A percentile compares a stretch with the other conserved stretches of the same genome.
Conservation (phyloP, 1,140 invertebrate species). For the Drosophila virilis region DNA sequence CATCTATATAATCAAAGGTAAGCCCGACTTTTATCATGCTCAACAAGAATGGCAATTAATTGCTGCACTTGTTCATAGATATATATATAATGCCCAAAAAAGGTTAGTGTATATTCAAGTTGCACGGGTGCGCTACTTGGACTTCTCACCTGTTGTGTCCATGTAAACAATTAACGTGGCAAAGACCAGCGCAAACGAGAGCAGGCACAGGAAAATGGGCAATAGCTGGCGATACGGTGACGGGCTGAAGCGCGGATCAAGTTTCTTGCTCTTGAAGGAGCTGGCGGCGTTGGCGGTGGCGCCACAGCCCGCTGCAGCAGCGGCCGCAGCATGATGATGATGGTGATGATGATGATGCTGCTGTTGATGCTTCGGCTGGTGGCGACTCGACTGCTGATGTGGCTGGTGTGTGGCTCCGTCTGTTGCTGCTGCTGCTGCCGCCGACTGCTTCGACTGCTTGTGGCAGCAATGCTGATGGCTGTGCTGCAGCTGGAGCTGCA, state of each 20-base stretch:
- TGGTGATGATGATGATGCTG: conserved; percentile 57
- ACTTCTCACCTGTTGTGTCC: conserved; percentile 87
- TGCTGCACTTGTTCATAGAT: no score
- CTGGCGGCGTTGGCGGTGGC: conserved; percentile 4
- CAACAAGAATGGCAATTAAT: no score
- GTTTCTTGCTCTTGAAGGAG: conserved; percentile 75
- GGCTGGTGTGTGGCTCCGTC: conserved; percentile 53
- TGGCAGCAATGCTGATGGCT: conserved; percentile 67
- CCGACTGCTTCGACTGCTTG: conserved; percentile 41
- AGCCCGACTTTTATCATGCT: no score
- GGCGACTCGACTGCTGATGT: conserved; percentile 53
- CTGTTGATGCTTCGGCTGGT: conserved; percentile 59
- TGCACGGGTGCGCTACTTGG: no score
- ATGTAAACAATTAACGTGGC: conserved; percentile 88
- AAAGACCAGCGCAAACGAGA: conserved; percentile 89
- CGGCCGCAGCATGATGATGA: conserved; percentile 55
- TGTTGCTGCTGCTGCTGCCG: conserved; percentile 16
- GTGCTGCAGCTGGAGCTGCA: conserved; percentile 56
- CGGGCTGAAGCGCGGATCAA: conserved; percentile 79
- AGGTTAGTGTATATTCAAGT: no score
- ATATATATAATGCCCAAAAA: no score
- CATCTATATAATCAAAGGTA: no score
- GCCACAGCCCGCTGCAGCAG: conserved; percentile 38
- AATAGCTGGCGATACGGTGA: conserved; percentile 85
- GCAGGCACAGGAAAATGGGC: conserved; percentile 87